These are phyloP conservation scores for Sinosuthora webbiana DNA, from an alignment of 2,113 vertebrate genomes.

Conservation along the genomic window DNA sequence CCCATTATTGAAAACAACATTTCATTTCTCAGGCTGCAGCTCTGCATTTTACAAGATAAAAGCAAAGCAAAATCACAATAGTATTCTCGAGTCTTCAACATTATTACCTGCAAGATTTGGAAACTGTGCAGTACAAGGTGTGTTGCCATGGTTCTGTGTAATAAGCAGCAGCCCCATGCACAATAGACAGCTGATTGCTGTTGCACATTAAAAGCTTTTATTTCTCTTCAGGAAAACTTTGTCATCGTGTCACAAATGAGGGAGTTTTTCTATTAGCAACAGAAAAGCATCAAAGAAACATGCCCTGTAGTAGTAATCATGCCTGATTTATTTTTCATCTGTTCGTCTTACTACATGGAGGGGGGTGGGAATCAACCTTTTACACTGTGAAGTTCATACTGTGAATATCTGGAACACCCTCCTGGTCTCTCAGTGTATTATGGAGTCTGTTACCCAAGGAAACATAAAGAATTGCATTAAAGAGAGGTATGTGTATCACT, in stretches of 20 bases:
- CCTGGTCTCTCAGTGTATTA: background rate
- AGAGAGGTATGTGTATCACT: background rate
- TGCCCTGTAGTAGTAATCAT: background rate
- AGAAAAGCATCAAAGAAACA: background rate
- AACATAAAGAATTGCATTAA: background rate
- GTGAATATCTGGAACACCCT: background rate
- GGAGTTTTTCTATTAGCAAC: background rate
- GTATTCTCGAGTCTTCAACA: background rate
- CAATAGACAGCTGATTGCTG: constrained; percentile 59
- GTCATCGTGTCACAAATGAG: background rate
- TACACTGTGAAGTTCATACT: background rate
- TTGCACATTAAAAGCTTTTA: background rate
- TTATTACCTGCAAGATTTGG: constrained; percentile 35
- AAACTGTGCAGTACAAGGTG: background rate
- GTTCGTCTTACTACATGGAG: background rate
- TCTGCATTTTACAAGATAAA: background rate
- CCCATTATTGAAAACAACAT: background rate
- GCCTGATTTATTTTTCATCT: background rate
- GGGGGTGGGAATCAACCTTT: background rate
- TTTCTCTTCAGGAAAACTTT: constrained; percentile 32
- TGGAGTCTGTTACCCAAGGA: background rate
- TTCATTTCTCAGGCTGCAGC: background rate
- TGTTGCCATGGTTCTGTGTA: constrained; percentile 55
- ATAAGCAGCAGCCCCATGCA: background rate
- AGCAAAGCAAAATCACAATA: background rate